A percentile compares a stretch with the other conserved stretches of the same genome.
Evolutionary conservation across 2,113 vertebrate species (phyloP).

Genomic region (Sylvietta virens): DNA sequence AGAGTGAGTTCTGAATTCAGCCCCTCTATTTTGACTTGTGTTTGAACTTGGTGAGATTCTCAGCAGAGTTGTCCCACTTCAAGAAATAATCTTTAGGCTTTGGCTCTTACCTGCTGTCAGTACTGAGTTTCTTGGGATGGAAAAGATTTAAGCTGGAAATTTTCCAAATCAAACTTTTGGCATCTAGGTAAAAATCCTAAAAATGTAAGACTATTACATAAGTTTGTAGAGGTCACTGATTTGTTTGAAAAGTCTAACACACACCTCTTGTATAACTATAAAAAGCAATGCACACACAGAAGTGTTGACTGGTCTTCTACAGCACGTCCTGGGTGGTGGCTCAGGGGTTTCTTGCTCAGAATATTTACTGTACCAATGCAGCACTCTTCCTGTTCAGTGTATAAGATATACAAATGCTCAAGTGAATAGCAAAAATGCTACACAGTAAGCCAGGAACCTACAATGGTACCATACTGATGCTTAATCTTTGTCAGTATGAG

Average conservation of each 20-base stretch:
- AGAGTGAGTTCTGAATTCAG: neutral
- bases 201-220: neutral
- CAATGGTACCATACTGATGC: neutral
- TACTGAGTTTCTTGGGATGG: neutral
- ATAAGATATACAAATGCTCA: neutral
- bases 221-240: neutral
- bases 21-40: neutral
- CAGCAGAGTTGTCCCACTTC: neutral
- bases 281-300: neutral
- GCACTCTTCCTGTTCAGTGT: neutral
- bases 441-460: neutral
- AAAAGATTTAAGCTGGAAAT: neutral
- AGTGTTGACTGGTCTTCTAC: neutral
- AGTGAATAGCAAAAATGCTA: neutral
- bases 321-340: neutral
- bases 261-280: neutral
- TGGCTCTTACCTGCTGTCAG: neutral
- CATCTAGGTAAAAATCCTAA: neutral
- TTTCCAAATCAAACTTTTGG: neutral
- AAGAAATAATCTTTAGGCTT: neutral
- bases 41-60: neutral
- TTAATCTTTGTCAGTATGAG: neutral
- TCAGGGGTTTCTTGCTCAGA: neutral
- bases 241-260: neutral
- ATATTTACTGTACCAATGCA: neutral